Evolutionary conservation across 2,113 vertebrate species (phyloP), one percentile per base, ranked within the genome.

Genomic region (Melanocharis versteri): DNA sequence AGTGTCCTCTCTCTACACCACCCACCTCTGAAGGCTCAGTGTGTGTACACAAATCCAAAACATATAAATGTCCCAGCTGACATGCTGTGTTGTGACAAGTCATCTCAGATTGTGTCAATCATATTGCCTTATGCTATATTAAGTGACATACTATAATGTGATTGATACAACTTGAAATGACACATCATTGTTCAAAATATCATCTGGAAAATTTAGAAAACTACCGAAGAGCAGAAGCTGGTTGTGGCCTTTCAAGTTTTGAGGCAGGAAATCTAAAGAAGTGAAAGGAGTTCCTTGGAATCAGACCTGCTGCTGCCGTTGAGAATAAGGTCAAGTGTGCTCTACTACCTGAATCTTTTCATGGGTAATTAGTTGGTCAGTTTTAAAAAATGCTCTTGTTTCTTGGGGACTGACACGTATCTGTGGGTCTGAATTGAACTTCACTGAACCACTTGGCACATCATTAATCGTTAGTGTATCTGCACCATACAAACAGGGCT

Each of bases 81-180:
- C 21, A 22, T 95, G 87, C 83, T 96, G 71, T 96, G 92, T 97
- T 98, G 93, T 97, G 98, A 98, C 98, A 98, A 97, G 97, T 72
- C 96, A 96, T 96, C 87, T 96, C 94, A 85, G 91, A 97, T 96
- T 95, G 94, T 97, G 97, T 98, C 98, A 98, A 96, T 98, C 97
- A 97, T 91, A 56, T 54, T 89, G 76, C 94, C 83, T 97, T 88
- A 86, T 97, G 96, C 95, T 98, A 89, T 90, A 96, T 89, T 97
- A 97, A 97, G 81, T 97, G 97, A 97, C 97, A 97, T 97, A 90
- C 82, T 97, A 92, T 97, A 97, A 96, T 96, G 96, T 97, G 97
- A 98, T 97, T 97, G 97, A 98, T 97, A 95, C 93, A 97, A 96
- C 91, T 50, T 44, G 95, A 97, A 96, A 96, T 97, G 97, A 96